Evolutionary conservation across 2,797 vertebrate species (phyloP), one percentile per base, ranked within the genome.

Genomic region (Momotus momota): DNA sequence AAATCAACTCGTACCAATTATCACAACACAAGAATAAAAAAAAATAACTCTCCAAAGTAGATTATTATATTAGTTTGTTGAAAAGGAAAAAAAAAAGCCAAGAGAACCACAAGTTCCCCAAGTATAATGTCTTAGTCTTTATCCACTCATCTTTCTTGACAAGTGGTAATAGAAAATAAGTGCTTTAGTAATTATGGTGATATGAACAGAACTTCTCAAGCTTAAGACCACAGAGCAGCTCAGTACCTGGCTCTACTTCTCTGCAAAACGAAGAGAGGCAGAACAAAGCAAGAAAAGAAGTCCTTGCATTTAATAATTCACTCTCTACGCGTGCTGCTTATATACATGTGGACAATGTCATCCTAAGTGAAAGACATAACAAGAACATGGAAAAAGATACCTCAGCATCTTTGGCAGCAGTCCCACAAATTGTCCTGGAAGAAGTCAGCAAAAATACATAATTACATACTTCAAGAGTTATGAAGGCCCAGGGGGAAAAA

Each of bases 371-470:
- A 93, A 95, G 81, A 74, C 43, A 3, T 45, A 52, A 73, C 27
- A 72, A 54, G 58, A 90, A 94, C 55, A 61, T 72, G 81, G 92
- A 94, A 96, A 92, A 97, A 86, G 85, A 95, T 87, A 95, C 79
- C 87, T 92, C 95, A 96, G 45, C 75, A 72, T 88, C 72, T 94
- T 88, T 97, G 94, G 91, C 95, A 95, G 93, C 69, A 26, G 2
- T 83, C 90, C 95, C 90, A 92, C 60, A 72, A 80, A 82, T 6
- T 41, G 41, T 80, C 74, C 79, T 69, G 54, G 75, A 88, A 86
- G 72, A 69, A 94, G 71, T 80, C 60, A 80, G 90, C 55, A 92
- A 84, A 89, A 96, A 82, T 81, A 96, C 94, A 80, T 93, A 55
- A 71, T 85, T 7, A 92, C 86, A 89, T 71, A 82, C 57, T 8